Evolutionary conservation across 2,888 invertebrate species (phyloP).

Genomic region (Horisme vitalbata): DNA sequence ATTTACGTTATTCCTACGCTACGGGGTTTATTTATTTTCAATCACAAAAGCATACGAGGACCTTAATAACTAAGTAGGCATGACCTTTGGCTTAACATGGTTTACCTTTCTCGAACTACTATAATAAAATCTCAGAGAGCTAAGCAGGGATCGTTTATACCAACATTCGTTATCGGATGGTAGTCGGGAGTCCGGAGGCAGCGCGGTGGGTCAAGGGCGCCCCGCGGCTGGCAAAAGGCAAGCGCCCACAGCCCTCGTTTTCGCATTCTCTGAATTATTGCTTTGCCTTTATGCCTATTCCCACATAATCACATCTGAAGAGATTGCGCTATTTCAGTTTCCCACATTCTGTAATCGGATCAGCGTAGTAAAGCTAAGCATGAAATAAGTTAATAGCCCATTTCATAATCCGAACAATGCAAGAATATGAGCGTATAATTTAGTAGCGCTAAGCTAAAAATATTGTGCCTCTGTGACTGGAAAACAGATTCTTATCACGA

Average conservation of each 20-base stretch:
- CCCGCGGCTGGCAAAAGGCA: slow-evolving; percentile 45
- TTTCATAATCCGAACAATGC: slow-evolving; percentile 13
- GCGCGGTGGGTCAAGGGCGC: slow-evolving; percentile 63
- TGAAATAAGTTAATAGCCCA: slow-evolving; percentile 9
- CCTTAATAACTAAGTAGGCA: background rate
- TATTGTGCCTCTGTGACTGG: slow-evolving; percentile 10
- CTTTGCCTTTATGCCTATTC: slow-evolving; percentile 40
- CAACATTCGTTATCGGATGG: slow-evolving; percentile 38
- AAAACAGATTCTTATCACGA: too few relatives aligned
- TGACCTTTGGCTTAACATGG: slow-evolving; percentile 21
- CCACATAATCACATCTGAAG: slow-evolving; percentile 32
- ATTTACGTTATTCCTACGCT: background rate
- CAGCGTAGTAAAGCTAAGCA: slow-evolving; percentile 9
- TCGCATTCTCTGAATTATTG: slow-evolving; percentile 49
- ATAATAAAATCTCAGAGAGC: slow-evolving; percentile 25
- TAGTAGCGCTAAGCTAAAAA: slow-evolving; percentile 7
- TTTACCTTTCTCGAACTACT: slow-evolving; percentile 10
- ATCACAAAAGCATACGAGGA: slow-evolving; percentile 4
- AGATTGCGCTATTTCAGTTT: slow-evolving; percentile 30
- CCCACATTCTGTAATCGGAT: slow-evolving; percentile 25
- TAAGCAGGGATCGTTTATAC: slow-evolving; percentile 35
- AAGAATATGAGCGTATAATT: slow-evolving; percentile 11
- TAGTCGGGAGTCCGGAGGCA: slow-evolving; percentile 50
- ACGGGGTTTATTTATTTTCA: slow-evolving; percentile 2
- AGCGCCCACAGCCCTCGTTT: slow-evolving; percentile 37